phyloP scores from a whole-genome alignment of 2,888 invertebrate genomes.

The Microdon myrmicae region DNA sequence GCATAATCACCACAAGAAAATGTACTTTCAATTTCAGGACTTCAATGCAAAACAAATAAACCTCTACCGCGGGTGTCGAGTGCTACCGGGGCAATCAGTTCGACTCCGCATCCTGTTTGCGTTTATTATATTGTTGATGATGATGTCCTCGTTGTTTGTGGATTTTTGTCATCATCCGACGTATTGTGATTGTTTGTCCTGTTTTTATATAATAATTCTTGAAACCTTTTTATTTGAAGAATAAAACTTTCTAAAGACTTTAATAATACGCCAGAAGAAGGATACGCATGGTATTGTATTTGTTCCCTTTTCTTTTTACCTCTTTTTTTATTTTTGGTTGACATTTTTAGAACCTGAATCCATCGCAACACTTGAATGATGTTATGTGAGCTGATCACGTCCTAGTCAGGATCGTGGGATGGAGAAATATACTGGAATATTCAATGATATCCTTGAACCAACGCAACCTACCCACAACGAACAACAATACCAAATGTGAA shows the following conservation, averaged over 20 bases:
- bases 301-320: constrained; percentile 15
- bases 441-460: constrained; percentile 46
- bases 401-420: no score
- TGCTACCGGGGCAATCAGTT: background rate
- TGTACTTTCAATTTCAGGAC: constrained; percentile 52
- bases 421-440: constrained; percentile 10
- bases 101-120: constrained; percentile 28
- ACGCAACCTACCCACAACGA: constrained; percentile 43
- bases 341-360: constrained; percentile 49
- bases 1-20: constrained; percentile 50
- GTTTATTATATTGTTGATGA: constrained; percentile 50
- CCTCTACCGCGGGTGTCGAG: constrained; percentile 1
- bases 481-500: constrained; percentile 50
- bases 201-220: no score
- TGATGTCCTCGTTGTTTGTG: constrained; percentile 32
- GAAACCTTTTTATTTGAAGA: no score
- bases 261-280: no score
- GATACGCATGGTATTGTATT: no score
- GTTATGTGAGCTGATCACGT: constrained; percentile 3
- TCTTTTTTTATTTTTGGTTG: constrained; percentile 25
- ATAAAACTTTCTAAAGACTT: no score
- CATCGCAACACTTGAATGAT: constrained; percentile 35
- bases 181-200: no score
- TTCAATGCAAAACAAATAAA: constrained; percentile 49
- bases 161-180: no score